Conservation (phyloP, 2,113 vertebrate species). For the Grammomys dolichurus region DNA sequence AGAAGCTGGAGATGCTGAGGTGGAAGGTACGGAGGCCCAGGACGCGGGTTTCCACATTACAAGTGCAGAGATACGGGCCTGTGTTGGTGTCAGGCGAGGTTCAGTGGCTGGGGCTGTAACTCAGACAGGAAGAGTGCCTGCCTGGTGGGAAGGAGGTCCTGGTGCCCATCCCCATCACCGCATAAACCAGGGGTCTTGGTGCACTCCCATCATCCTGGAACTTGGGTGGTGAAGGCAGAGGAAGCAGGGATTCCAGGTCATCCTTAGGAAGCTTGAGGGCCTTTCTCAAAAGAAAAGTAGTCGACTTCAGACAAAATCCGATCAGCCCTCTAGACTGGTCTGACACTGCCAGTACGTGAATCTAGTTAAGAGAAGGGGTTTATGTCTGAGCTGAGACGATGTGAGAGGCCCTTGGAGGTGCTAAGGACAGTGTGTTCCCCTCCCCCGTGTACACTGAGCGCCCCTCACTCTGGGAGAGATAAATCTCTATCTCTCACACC, state of each 20-base stretch:
- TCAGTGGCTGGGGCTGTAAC: no score
- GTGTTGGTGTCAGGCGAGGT: neutral
- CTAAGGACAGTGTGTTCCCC: neutral
- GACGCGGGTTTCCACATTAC: neutral
- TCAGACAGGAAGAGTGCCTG: neutral
- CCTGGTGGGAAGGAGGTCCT: neutral
- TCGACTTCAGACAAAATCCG: neutral
- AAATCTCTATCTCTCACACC: neutral
- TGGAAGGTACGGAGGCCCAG: slow-evolving; percentile 88
- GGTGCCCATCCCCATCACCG: no score
- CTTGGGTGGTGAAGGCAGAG: neutral
- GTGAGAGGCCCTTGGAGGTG: neutral
- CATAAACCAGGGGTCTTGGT: neutral
- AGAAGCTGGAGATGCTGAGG: slow-evolving; percentile 92
- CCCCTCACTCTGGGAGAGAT: neutral
- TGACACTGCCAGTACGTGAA: neutral
- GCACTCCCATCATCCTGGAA: neutral
- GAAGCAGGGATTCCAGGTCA: neutral
- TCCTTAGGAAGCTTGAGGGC: neutral
- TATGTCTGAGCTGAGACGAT: neutral
- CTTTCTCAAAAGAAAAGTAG: neutral
- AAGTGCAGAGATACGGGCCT: neutral
- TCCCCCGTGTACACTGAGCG: neutral
- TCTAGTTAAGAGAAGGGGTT: neutral
- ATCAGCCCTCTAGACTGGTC: no score